These are phyloP conservation scores for Zaprionus bogoriensis DNA, from an alignment of 2,888 invertebrate genomes.

Conservation along the genomic window DNA sequence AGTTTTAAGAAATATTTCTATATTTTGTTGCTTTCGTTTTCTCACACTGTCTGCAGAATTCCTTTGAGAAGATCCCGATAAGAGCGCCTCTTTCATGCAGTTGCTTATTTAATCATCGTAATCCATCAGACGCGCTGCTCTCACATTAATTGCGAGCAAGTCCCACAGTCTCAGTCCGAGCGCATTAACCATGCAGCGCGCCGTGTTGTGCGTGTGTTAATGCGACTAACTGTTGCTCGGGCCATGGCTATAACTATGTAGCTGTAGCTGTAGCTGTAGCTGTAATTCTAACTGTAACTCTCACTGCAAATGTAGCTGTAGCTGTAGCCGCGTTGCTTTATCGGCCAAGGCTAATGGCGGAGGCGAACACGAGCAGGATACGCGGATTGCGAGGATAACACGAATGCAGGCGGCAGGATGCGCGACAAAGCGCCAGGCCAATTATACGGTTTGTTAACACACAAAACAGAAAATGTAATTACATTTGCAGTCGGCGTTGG, in stretches of 20 bases:
- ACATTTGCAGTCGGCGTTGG: conserved; percentile 64
- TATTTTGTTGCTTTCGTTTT: too few species aligned
- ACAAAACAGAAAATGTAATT: conserved; percentile 78
- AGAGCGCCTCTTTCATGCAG: background rate
- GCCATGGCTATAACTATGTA: conserved; percentile 13
- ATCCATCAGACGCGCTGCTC: conserved; percentile 26
- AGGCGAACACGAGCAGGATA: background rate
- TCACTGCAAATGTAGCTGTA: conserved; percentile 5
- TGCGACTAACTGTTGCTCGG: conserved; percentile 42
- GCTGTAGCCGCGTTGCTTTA: background rate
- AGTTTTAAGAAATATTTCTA: too few species aligned
- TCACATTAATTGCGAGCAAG: conserved; percentile 40
- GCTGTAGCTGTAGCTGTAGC: conserved; percentile 19
- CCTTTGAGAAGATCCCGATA: background rate
- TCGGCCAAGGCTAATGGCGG: background rate
- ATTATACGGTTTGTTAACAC: conserved; percentile 77
- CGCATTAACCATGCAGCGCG: conserved; percentile 30
- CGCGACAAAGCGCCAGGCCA: conserved; percentile 62
- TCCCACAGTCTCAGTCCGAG: conserved; percentile 24
- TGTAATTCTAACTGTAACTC: too few species aligned
- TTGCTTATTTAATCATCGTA: conserved; percentile 6
- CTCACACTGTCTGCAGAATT: background rate
- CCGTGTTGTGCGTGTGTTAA: conserved; percentile 18
- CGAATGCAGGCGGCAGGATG: conserved; percentile 42
- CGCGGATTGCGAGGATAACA: conserved; percentile 23